phyloP scores from a whole-genome alignment of 2,113 vertebrate species.

The Corythornis madagascariensis region DNA sequence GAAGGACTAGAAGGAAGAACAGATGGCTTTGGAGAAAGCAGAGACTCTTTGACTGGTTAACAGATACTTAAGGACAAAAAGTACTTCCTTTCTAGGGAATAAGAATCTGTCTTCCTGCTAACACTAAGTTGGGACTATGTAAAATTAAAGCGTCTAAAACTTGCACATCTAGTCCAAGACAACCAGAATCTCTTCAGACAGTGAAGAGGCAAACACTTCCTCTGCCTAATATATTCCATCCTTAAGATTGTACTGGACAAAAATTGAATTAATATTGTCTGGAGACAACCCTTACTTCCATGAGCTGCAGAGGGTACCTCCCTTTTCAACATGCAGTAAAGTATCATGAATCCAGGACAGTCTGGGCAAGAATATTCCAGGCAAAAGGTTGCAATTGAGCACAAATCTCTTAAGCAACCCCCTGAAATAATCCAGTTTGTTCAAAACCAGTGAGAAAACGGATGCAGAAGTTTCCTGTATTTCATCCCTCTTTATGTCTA shows the following conservation, averaged over 20 bases:
- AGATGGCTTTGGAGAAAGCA: neutral
- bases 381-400: neutral
- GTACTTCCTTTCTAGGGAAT: neutral
- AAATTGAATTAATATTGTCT: neutral
- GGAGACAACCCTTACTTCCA: neutral
- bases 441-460: neutral
- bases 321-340: neutral
- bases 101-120: neutral
- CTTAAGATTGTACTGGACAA: neutral
- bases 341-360: neutral
- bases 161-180: neutral
- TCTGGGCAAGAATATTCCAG: neutral
- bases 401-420: neutral
- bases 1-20: neutral
- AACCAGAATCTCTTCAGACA: neutral
- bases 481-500: neutral
- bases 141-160: neutral
- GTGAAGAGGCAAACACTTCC: neutral
- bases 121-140: neutral
- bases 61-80: neutral
- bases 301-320: neutral
- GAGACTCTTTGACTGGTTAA: neutral
- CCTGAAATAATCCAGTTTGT: neutral
- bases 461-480: neutral
- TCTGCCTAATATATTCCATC: neutral